Evolutionary conservation across 2,888 invertebrate genomes (phyloP).

Genomic region (Fissipunctia ypsillon): DNA sequence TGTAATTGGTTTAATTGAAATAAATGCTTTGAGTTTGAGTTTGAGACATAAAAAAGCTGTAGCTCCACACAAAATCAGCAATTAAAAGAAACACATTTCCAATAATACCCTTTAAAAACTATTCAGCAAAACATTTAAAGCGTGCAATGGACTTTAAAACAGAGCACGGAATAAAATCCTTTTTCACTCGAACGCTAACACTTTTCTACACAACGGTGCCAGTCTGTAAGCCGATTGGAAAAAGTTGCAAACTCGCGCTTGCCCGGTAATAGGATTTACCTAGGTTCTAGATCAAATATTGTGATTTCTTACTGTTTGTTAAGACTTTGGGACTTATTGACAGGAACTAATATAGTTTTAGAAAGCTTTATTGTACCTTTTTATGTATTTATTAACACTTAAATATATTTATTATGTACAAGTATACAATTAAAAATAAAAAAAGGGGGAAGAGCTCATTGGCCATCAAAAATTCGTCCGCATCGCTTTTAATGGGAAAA

Average conservation of each 20-base stretch:
- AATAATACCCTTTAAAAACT: constrained; percentile 24
- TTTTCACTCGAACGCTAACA: constrained; percentile 35
- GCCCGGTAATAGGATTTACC: constrained; percentile 77
- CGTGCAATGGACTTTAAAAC: constrained; percentile 38
- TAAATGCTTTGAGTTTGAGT: too few relatives aligned
- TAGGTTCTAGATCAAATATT: constrained; percentile 66
- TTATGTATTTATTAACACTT: too few relatives aligned
- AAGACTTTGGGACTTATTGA: constrained; percentile 18
- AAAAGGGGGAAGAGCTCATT: too few relatives aligned
- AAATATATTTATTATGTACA: too few relatives aligned
- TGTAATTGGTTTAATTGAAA: too few relatives aligned
- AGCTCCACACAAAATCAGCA: not conserved
- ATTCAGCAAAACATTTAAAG: constrained; percentile 20
- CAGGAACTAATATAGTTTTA: not conserved
- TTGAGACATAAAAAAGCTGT: too few relatives aligned
- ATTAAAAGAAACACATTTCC: constrained; percentile 19
- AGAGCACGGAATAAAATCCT: constrained; percentile 23
- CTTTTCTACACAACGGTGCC: constrained; percentile 57
- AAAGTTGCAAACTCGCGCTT: constrained; percentile 76
- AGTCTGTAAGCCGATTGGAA: constrained; percentile 80
- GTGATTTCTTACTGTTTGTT: constrained; percentile 63
- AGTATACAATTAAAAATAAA: too few relatives aligned
- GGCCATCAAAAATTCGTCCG: too few relatives aligned
- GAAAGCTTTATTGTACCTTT: too few relatives aligned
- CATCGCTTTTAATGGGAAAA: too few relatives aligned